Evolutionary conservation across 2,797 vertebrate genomes (phyloP), one percentile per base, ranked within the genome.

Genomic region (Sparus aurata): DNA sequence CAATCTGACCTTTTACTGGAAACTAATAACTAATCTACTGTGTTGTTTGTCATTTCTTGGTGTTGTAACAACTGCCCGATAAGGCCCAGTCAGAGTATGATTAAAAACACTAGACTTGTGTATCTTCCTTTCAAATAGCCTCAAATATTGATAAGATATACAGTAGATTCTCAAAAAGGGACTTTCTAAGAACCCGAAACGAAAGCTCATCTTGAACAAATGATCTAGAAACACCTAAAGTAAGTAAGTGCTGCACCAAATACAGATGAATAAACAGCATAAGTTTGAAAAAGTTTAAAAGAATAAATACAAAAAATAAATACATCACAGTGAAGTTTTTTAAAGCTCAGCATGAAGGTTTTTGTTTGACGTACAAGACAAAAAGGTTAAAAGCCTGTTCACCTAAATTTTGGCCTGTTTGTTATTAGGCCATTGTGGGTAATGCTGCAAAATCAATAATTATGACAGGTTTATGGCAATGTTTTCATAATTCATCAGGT

Each of bases 1-100:
- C 17, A n/a, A 22, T 54, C 12, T 55, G 45, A 66, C 25, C 73
- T 57, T 71, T 73, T 41, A n/a, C 76, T 76, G 60, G 64, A 73
- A 76, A 25, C 7, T 0, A 2, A 61, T 77, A 25, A 62, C 34
- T 23, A 12, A 53, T 73, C 20, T 25, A 6, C 20, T 53, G 17
- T 38, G 46, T 41, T 54, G 45, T 70, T 41, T 67, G 25, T 68
- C 46, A 38, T 69, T 34, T 68, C 27, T 41, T 22, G 27, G 6
- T 62, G 52, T 55, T 55, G 27, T 43, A 69, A 15, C 16, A 16
- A 12, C 47, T 55, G 34, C 4, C 16, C 9, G 30, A 60, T 54
- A 18, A 75, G 62, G 68, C 15, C n/a, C 65, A 54, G 47, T 15
- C n/a, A 30, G 5, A 22, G 10, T 4, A 1, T 5, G 7, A 59